Evolutionary conservation across 2,888 invertebrate species (phyloP), one percentile per base, ranked within the genome.

Genomic region (Limnephilus marmoratus): DNA sequence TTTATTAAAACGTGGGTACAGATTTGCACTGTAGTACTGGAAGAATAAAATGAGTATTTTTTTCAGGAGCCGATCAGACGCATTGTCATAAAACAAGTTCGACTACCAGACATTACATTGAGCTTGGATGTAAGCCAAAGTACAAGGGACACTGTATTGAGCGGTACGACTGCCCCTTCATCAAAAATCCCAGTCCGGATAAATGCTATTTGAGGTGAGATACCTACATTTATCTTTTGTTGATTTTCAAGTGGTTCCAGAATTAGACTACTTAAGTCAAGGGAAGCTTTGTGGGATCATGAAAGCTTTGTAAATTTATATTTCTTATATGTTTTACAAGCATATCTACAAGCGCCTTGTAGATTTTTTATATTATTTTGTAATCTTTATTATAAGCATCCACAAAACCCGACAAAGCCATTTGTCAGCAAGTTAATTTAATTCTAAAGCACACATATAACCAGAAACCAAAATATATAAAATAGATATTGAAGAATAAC

Each of bases 121-220:
- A 88, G 37, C 31, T 88, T 37, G 88, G 88, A 24, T 88, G 88
- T 80, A 68, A 49, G 81, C 88, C 88, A 34, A 29, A 37, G 7
- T 80, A 29, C n/a, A 31, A 18, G 1, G 29, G 53, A n/a, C 0
- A 12, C 34, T 88, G 88, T 31, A 87, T 88, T 80, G 80, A 34
- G 12, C 9, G 18, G 41, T 91, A 83, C 53, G 37, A 89, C 24
- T 91, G 91, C 31, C 91, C 91, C 11, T 89, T 91, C 37, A 82
- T 82, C 31, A 68, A 41, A 9, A 81, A 34, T 13, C 11, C 24
- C 15, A 87, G 41, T 81, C 24, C 82, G 15, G 29, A 82, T 11
- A 87, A 91, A 37, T 91, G 91, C 29, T 34, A 49, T 68, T 90
- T 89, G 45, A 85, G 80, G 91, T 91, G 45, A 85, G 89, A 11